phyloP scores from a whole-genome alignment of 2,797 vertebrate species.

The Myotis findleyi region DNA sequence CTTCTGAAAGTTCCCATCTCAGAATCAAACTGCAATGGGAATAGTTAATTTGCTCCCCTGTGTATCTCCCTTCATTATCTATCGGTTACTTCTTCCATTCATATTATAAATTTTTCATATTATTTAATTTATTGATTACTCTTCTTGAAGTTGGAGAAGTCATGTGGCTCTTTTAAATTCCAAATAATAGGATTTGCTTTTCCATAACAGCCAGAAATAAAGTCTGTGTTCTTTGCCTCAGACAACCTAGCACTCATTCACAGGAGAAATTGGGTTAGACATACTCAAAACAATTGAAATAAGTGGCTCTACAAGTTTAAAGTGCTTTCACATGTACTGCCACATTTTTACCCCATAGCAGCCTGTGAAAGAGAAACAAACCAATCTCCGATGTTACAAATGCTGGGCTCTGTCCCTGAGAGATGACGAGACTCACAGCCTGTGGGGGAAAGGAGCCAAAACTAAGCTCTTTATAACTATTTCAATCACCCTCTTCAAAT shows the following conservation, averaged over 20 bases:
- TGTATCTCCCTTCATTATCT: neutral
- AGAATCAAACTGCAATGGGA: neutral
- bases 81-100: neutral
- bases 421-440: neutral
- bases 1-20: neutral
- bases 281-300: neutral
- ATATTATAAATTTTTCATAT: neutral
- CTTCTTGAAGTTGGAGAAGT: conserved; percentile 25
- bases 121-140: conserved; percentile 23
- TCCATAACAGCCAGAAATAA: neutral
- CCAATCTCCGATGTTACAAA: neutral
- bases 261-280: neutral
- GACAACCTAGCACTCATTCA: neutral
- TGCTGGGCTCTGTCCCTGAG: neutral
- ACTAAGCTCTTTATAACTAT: neutral
- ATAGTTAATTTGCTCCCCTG: neutral
- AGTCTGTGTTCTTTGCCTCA: neutral
- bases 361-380: neutral
- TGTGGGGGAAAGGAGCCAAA: neutral
- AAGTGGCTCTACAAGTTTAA: neutral
- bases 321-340: neutral
- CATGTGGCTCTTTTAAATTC: neutral
- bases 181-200: conserved; percentile 29
- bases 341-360: neutral
- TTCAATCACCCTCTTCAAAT: neutral